phyloP scores from a whole-genome alignment of 2,113 vertebrate genomes.

The Otolemur garnettii region DNA sequence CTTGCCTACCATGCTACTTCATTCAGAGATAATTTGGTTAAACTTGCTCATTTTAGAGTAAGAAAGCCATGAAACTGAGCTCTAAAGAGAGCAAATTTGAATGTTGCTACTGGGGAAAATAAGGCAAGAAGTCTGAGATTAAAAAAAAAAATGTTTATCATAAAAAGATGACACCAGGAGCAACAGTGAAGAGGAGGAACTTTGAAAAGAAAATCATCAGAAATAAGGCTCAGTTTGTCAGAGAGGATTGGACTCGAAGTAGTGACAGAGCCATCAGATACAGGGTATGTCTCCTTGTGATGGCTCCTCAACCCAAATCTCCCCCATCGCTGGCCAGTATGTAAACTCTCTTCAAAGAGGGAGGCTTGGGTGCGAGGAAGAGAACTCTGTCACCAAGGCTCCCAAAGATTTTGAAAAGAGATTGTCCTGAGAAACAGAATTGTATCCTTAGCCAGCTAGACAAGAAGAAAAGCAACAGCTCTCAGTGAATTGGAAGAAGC shows the following conservation, averaged over 20 bases:
- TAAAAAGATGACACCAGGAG: not conserved
- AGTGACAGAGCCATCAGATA: not conserved
- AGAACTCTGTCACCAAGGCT: not conserved
- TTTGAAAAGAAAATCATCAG: not conserved
- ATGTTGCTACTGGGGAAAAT: not conserved
- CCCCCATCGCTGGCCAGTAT: not conserved
- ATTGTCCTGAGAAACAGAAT: not conserved
- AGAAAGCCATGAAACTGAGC: not conserved
- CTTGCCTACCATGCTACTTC: not conserved
- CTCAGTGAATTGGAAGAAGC: not conserved
- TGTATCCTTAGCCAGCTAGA: not conserved
- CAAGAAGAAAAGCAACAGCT: not conserved
- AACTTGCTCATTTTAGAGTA: not conserved
- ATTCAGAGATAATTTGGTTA: not conserved
- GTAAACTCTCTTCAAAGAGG: not conserved
- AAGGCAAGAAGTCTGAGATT: not conserved
- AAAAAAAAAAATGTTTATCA: not conserved
- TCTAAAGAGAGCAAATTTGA: conserved; percentile 1
- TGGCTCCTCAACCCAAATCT: not conserved
- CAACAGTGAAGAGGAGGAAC: not conserved
- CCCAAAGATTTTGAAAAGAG: not conserved
- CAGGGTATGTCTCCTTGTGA: not conserved
- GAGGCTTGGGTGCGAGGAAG: not conserved
- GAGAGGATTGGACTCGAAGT: not conserved
- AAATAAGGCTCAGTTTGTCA: not conserved